phyloP scores from a whole-genome alignment of 23 tunicate genomes.

The Oikopleura vanhoeffeni region DNA sequence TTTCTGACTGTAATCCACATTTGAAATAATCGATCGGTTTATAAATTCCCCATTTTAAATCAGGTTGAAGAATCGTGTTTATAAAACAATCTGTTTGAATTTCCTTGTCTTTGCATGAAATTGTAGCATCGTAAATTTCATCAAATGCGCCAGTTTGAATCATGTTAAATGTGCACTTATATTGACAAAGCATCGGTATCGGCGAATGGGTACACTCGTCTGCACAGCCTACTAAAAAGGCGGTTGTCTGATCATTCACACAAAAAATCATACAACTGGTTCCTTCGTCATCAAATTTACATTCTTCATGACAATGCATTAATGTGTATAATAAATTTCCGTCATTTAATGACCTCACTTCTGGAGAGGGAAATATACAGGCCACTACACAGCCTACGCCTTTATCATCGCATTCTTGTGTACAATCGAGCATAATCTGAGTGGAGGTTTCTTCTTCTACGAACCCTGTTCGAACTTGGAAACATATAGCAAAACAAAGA shows the following conservation, averaged over 20 bases:
- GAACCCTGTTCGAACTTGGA: neutral
- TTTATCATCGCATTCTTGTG: neutral
- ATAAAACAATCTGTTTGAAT: neutral
- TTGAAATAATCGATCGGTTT: neutral
- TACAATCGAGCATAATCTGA: neutral
- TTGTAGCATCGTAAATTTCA: neutral
- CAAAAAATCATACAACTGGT: neutral
- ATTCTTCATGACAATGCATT: neutral
- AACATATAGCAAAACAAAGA: neutral
- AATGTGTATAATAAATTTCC: neutral
- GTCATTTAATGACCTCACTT: neutral
- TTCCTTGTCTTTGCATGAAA: neutral
- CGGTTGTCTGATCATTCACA: neutral
- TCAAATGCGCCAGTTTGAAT: neutral
- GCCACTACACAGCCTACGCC: neutral
- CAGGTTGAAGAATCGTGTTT: neutral
- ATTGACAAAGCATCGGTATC: neutral
- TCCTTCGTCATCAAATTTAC: neutral
- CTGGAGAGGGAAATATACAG: neutral
- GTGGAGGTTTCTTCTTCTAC: neutral
- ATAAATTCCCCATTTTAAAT: neutral
- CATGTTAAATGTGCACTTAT: neutral
- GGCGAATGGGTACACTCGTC: neutral
- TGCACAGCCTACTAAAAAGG: neutral
- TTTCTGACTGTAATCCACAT: neutral